Conservation (phyloP, 2,797 vertebrate species). For the Oreochromis mossambicus region DNA sequence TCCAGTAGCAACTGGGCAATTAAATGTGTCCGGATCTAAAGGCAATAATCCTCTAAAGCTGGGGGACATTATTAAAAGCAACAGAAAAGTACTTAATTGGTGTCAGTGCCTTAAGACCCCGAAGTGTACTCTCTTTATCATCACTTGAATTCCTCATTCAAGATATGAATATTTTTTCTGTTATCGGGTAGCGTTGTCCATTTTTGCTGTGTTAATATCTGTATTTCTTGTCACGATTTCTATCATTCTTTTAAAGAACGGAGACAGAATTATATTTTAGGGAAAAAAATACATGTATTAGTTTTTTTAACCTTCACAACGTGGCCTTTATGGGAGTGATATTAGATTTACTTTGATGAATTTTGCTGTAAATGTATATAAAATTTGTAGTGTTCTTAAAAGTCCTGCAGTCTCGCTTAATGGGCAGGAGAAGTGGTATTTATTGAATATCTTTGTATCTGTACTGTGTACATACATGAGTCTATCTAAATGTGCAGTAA, state of each 20-base stretch:
- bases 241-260: slow-evolving; percentile 10
- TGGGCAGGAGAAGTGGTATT: slow-evolving; percentile 64
- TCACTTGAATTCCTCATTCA: slow-evolving; percentile 48
- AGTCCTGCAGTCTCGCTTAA: slow-evolving; percentile 39
- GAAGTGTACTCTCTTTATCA: slow-evolving; percentile 18
- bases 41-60: slow-evolving; percentile 11
- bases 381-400: slow-evolving; percentile 54
- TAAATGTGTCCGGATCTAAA: slow-evolving; percentile 9
- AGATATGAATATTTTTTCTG: slow-evolving; percentile 13
- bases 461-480: slow-evolving; percentile 76
- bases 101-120: slow-evolving; percentile 74
- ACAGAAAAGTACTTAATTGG: slow-evolving; percentile 76
- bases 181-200: neutral
- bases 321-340: slow-evolving; percentile 55
- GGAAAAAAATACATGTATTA: slow-evolving; percentile 40
- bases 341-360: slow-evolving; percentile 8
- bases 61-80: slow-evolving; percentile 24
- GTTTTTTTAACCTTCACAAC: slow-evolving; percentile 38
- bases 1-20: neutral
- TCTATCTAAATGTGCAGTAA: slow-evolving; percentile 64
- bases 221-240: slow-evolving; percentile 12
- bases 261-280: slow-evolving; percentile 50
- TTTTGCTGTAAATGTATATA: slow-evolving; percentile 69
- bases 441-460: slow-evolving; percentile 77
- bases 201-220: slow-evolving; percentile 22